These are phyloP conservation scores for Xylota sylvarum DNA, from an alignment of 2,888 invertebrate species.

Conservation along the genomic window DNA sequence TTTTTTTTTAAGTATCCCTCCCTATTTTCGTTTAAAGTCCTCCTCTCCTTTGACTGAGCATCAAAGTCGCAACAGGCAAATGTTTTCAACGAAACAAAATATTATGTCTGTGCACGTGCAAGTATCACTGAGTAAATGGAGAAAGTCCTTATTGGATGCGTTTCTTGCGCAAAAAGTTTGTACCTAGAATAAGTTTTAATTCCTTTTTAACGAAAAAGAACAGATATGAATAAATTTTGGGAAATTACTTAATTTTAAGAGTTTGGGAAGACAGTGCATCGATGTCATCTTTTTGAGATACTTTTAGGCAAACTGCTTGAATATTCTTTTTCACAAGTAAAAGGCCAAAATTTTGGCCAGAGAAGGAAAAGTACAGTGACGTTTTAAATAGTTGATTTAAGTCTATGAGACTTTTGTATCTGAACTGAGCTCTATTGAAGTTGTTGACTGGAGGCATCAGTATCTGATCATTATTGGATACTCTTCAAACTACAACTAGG, in stretches of 20 bases:
- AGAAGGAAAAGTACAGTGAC: too few species aligned
- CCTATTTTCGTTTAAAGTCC: too few species aligned
- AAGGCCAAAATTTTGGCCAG: too few species aligned
- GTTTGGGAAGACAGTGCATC: neutral
- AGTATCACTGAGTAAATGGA: neutral
- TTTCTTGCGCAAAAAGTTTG: neutral
- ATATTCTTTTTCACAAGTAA: too few species aligned
- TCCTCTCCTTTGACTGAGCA: neutral
- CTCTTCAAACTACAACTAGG: too few species aligned
- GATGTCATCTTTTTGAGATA: too few species aligned
- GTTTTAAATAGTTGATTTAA: too few species aligned
- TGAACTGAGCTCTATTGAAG: too few species aligned
- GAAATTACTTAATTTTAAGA: neutral
- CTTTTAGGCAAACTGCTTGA: too few species aligned
- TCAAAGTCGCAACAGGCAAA: conserved; percentile 25
- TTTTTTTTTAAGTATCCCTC: conserved; percentile 18
- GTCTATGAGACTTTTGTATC: too few species aligned
- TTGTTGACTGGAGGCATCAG: too few species aligned
- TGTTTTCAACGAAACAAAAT: neutral
- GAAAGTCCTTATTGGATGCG: neutral
- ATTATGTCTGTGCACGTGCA: neutral
- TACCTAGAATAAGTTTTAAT: neutral
- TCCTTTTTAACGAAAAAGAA: neutral
- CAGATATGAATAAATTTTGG: neutral
- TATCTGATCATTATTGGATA: too few species aligned